A percentile compares a stretch with the other conserved stretches of the same genome.
Conservation (phyloP, 2,113 vertebrate species). For the Pelmatolapia mariae region DNA sequence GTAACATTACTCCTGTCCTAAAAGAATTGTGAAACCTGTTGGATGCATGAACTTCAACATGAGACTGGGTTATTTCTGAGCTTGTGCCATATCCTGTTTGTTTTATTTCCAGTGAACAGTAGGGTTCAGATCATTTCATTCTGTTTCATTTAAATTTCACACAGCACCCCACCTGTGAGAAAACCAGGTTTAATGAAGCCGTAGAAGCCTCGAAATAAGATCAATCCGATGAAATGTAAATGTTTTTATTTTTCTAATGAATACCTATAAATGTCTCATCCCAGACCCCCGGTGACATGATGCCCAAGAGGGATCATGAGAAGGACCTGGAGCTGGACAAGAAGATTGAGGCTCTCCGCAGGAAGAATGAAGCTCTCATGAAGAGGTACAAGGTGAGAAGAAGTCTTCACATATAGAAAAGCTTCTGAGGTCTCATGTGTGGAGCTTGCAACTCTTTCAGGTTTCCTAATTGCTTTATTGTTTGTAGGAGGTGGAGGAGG, state of each 20-base stretch:
- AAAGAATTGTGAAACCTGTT: neutral
- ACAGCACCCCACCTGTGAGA: neutral
- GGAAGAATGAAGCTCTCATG: conserved; percentile 91
- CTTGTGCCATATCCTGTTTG: neutral
- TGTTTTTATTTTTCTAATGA: neutral
- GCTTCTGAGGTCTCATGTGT: neutral
- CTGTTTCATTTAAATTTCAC: neutral
- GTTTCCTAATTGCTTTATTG: neutral
- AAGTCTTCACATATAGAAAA: neutral
- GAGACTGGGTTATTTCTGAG: neutral
- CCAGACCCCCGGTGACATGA: conserved; percentile 73
- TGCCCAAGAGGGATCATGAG: conserved; percentile 81
- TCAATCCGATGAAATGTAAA: neutral
- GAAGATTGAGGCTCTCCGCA: conserved; percentile 88
- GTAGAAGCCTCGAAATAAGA: neutral
- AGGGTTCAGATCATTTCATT: neutral
- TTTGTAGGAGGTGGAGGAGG: conserved; percentile 93
- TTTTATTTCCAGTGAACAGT: neutral
- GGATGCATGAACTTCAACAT: neutral
- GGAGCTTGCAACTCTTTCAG: neutral
- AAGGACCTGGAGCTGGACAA: conserved; percentile 89
- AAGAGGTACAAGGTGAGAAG: conserved; percentile 87
- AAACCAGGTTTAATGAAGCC: neutral
- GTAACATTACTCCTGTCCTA: accelerated
- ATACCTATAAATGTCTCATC: neutral